phyloP scores from a whole-genome alignment of 2,113 vertebrate genomes.

The Cercopithecus mona region DNA sequence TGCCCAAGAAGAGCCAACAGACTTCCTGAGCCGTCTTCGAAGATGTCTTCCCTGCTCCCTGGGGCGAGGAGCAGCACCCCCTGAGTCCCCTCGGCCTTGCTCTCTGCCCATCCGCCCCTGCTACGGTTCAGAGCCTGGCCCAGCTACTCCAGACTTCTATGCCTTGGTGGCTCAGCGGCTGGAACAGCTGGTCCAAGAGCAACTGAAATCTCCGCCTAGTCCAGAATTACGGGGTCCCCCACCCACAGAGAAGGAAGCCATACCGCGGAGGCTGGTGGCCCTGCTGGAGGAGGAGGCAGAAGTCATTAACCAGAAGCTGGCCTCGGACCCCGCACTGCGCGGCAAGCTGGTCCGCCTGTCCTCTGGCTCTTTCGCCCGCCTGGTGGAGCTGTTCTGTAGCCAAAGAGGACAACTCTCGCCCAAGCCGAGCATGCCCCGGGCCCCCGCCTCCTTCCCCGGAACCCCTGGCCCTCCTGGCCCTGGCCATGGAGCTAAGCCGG shows the following conservation, averaged over 20 bases:
- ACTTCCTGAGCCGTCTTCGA: constrained; percentile 64
- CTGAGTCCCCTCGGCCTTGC: constrained; percentile 65
- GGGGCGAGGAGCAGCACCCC: constrained; percentile 6
- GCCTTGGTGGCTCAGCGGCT: constrained; percentile 77
- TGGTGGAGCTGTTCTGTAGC: constrained; percentile 79
- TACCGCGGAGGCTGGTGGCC: constrained; percentile 75
- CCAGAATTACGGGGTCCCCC: constrained; percentile 68
- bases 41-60: constrained; percentile 69
- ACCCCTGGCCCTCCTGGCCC: constrained; percentile 80
- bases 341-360: constrained; percentile 74
- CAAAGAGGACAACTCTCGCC: constrained; percentile 5
- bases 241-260: constrained; percentile 75
- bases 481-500: constrained; percentile 84
- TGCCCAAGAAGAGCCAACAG: constrained; percentile 59
- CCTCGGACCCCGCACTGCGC: constrained; percentile 73
- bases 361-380: constrained; percentile 69
- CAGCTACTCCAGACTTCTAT: constrained; percentile 76
- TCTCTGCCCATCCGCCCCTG: constrained; percentile 73
- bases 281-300: constrained; percentile 82
- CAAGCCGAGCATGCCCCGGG: background rate
- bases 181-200: constrained; percentile 77
- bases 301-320: constrained; percentile 81
- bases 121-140: constrained; percentile 61
- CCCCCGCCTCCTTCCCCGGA: constrained; percentile 59
- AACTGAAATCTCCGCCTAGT: constrained; percentile 62